A percentile compares a stretch with the other conserved stretches of the same genome.
phyloP scores from a whole-genome alignment of 2,113 vertebrate species.

The Cynopterus brachyotis region DNA sequence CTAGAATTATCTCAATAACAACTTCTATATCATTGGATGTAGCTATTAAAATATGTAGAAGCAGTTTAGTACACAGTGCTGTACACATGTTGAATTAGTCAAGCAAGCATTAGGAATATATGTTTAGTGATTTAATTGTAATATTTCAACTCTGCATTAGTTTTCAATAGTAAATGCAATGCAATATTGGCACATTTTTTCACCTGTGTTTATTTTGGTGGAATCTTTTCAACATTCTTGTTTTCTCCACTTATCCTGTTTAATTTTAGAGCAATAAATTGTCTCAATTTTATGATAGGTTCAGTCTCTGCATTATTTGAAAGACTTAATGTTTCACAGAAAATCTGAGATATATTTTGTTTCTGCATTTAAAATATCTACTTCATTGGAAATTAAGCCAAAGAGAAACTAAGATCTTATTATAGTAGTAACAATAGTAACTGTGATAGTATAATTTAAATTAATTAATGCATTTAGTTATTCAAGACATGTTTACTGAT shows the following conservation, averaged over 20 bases:
- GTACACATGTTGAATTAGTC: background rate
- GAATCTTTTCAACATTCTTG: background rate
- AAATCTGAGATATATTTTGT: slow-evolving; percentile 40
- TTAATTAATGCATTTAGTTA: background rate
- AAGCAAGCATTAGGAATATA: background rate
- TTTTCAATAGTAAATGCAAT: background rate
- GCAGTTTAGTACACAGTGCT: background rate
- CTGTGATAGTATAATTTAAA: background rate
- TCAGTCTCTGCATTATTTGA: slow-evolving; percentile 31
- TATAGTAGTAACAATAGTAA: slow-evolving; percentile 25
- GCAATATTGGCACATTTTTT: background rate
- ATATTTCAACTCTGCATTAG: background rate
- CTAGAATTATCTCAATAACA: background rate
- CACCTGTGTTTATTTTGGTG: background rate
- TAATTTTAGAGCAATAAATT: slow-evolving; percentile 61
- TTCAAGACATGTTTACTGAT: background rate
- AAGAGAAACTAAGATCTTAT: slow-evolving; percentile 38
- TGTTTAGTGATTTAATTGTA: background rate
- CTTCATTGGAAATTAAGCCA: slow-evolving; percentile 33
- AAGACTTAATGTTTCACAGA: slow-evolving; percentile 49
- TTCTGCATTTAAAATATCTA: background rate
- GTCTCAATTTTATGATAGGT: slow-evolving; percentile 58
- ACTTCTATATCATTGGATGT: background rate
- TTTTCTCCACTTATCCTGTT: slow-evolving; percentile 38
- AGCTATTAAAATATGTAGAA: background rate